Conservation (phyloP, 2,797 vertebrate genomes). For the Menidia menidia region DNA sequence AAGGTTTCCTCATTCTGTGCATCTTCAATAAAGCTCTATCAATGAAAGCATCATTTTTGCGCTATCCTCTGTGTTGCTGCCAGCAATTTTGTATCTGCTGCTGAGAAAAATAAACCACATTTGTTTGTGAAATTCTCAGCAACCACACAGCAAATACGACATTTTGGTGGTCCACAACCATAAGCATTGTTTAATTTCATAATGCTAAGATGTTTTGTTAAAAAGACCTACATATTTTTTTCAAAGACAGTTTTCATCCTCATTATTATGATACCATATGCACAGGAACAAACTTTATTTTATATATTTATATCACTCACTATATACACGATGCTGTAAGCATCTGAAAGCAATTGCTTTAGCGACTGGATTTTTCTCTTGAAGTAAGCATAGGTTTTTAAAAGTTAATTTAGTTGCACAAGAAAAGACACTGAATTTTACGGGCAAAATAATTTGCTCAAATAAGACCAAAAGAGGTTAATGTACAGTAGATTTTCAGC, state of each 20-base stretch:
- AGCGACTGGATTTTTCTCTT: not conserved
- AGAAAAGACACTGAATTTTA: not conserved
- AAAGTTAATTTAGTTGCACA: not conserved
- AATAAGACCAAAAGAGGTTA: not conserved
- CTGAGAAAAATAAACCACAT: constrained; percentile 22
- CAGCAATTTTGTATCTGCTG: constrained; percentile 15
- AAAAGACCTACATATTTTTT: too few species aligned
- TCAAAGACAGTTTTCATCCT: too few species aligned
- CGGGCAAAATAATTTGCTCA: not conserved
- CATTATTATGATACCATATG: too few species aligned
- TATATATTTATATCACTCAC: too few species aligned
- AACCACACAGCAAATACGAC: not conserved
- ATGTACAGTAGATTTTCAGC: not conserved
- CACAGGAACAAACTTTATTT: too few species aligned
- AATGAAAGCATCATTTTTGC: constrained; percentile 44
- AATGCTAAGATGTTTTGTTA: too few species aligned
- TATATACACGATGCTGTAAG: too few species aligned
- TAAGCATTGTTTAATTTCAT: too few species aligned
- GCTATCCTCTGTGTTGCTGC: constrained; percentile 33
- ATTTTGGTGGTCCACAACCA: too few species aligned
- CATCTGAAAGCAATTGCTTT: constrained; percentile 5
- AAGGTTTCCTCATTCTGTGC: constrained; percentile 8
- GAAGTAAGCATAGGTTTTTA: constrained; percentile 1
- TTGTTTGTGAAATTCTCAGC: constrained; percentile 1
- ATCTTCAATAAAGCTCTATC: constrained; percentile 33